Evolutionary conservation across 1,140 invertebrate species (phyloP), one percentile per base, ranked within the genome.

Genomic region (Drosophila sp.): DNA sequence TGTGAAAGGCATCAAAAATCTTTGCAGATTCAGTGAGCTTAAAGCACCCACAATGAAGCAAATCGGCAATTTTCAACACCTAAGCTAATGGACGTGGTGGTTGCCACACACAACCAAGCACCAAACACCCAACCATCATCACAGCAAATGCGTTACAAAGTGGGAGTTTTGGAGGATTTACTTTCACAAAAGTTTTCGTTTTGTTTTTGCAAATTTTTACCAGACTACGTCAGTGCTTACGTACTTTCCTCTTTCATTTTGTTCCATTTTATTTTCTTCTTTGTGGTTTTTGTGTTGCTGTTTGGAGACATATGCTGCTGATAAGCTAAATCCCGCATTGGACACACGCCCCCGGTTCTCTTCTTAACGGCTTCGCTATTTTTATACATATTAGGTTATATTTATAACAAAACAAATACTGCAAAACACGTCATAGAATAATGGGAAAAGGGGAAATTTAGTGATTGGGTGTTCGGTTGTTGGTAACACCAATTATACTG

Each of bases 281-380:
- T 25, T 47, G 23, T 47, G 44, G 5, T 47, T n/a, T 47, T 47
- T 25, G 23, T 47, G 7, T 47, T 47, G n/a, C 17, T 2, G 25
- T 50, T 44, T 10, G 50, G 44, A 70, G 44, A 47, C 60, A 68
- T 60, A 73, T 65, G 65, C 35, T 66, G 38, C 55, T 65, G 83
- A 86, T 86, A 86, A 86, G 83, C 70, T 66, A 50, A 75, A 81
- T 50, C 79, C 82, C 81, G 70, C 81, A 84, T 77, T 66, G 78
- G 70, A 61, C 64, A 38, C 70, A 76, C 68, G 40, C 61, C 69
- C 60, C 30, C 82, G 68, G 78, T 35, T 1, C 55, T 11, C 25
- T 50, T 11, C 17, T 29, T 33, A 62, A 7, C n/a, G 32, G 17
- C 62, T 47, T 30, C 55, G 54, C 82, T 85, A 85, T 85, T 81